Evolutionary conservation across 1,140 invertebrate genomes (phyloP), one percentile per base, ranked within the genome.

Genomic region (Frieseomelitta varia): DNA sequence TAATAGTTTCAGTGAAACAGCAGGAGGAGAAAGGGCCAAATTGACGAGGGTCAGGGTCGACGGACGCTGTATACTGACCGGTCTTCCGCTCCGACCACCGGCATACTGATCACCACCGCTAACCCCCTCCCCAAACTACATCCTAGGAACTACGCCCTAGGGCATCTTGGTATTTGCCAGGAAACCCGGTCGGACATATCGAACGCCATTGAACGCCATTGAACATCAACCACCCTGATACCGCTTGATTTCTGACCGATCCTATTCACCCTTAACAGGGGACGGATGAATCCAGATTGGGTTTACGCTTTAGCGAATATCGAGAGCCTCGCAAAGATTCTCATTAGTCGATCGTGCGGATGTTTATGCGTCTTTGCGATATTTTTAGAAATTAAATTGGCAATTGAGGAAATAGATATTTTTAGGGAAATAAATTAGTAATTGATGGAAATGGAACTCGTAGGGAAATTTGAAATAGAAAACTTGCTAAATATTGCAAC

Each of bases 121-220:
- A 63, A 14, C 61, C 27, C 63, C 15, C 27, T 0, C 24, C 79
- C 68, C 12, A 0, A 21, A 27, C 71, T 27, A 74, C 56, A 11
- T 6, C 24, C 72, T 53, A 30, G 47, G 47, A 76, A 67, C 80
- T 53, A 61, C 30, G n/a, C 51, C 39, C 69, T 58, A 75, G 75
- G 61, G 53, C 27, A 39, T 84, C 81, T 79, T 84, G 75, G 67
- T 79, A 53, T 84, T 84, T 79, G 55, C 75, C 39, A 78, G 65
- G 75, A 58, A 68, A 78, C 55, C 24, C 21, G 21, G 65, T 39
- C 24, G 51, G 81, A 84, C 61, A 27, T 84, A 79, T 79, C 81
- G 51, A 61, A 78, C 76, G 67, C 39, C 34, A 77, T 82, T 61
- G 21, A 24, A 61, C 58, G 58, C 58, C 65, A 34, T n/a, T 30